phyloP scores from a whole-genome alignment of 2,113 vertebrate genomes.

The Vulpes lagopus region DNA sequence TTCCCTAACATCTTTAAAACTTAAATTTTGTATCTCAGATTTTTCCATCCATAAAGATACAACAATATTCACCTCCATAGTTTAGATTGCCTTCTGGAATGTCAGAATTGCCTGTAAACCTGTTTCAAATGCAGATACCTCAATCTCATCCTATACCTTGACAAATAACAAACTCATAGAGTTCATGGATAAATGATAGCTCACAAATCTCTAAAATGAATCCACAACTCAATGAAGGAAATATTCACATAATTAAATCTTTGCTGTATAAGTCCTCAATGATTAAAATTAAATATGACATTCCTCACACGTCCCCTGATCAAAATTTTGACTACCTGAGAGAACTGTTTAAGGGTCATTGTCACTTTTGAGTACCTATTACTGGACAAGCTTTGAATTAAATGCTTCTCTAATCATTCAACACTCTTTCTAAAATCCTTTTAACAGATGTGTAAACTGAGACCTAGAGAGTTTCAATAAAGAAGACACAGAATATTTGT shows the following conservation, averaged over 20 bases:
- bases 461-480: background rate
- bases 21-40: background rate
- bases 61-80: constrained; percentile 1
- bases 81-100: background rate
- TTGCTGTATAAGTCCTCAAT: background rate
- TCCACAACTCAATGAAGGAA: background rate
- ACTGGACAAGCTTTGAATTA: background rate
- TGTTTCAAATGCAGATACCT: background rate
- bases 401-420: background rate
- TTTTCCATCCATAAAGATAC: background rate
- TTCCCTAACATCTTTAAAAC: constrained; percentile 28
- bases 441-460: constrained; percentile 23
- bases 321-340: background rate
- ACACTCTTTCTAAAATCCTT: background rate
- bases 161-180: background rate
- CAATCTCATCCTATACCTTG: background rate
- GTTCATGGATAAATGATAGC: background rate
- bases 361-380: background rate
- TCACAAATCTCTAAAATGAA: constrained; percentile 4
- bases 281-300: background rate
- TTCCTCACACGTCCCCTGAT: background rate
- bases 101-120: background rate
- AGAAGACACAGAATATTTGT: background rate
- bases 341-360: background rate
- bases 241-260: background rate